Evolutionary conservation across 2,797 vertebrate species (phyloP), one percentile per base, ranked within the genome.

Genomic region (Selene dorsalis): DNA sequence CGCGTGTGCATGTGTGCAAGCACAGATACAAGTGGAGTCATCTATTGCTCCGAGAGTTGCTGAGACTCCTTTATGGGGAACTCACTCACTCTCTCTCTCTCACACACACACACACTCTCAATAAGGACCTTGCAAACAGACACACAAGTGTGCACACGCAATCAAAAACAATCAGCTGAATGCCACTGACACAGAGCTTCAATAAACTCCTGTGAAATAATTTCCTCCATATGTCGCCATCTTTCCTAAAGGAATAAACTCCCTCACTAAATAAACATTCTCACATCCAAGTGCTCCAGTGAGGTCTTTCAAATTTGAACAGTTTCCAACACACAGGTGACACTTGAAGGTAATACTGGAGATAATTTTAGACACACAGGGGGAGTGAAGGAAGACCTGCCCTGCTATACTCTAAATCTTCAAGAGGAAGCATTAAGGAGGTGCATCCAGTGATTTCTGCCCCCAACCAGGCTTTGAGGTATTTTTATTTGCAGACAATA

Each of bases 21-120:
- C 3, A 81, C 32, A 63, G 76, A 90, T 85, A 63, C 85, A 89
- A 91, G 78, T 64, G 32, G 67, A 88, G 79, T 79, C 82, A 72
- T 84, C 69, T 65, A 14, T 68, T 70, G 55, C 86, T 61, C 78
- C 53, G 80, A 64, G 85, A 85, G 41, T 82, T 67, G 62, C 64
- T 77, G 73, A 83, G 58, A 71, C 45, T 77, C 64, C 61, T 67
- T 75, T 89, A 70, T 72, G 32, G 77, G 62, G 12, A 59, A 67
- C 58, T 64, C 56, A 76, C 52, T 55, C 62, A n/a, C n/a, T n/a
- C n/a, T n/a, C n/a, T n/a, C n/a, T n/a, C n/a, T n/a, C n/a, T n/a
- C n/a, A 61, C 63, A 69, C n/a, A 57, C 17, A 73, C 75, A 81
- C 39, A 80, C 18, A 47, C 2, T 48, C 17, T 66, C 32, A 84